These are phyloP conservation scores for Holotrichia oblita DNA, from an alignment of 1,140 invertebrate species.

Conservation along the genomic window DNA sequence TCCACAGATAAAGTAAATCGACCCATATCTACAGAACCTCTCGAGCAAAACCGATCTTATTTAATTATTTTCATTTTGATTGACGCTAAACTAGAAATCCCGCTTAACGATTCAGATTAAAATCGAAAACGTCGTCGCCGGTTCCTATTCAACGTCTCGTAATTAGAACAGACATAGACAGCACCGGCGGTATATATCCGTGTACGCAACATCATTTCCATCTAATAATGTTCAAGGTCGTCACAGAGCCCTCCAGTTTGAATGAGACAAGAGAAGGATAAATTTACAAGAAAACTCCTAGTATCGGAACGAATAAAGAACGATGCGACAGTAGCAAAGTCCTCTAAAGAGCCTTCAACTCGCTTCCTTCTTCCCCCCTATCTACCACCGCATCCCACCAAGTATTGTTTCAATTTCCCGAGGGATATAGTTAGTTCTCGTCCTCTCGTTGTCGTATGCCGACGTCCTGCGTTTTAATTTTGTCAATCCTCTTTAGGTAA, in stretches of 20 bases:
- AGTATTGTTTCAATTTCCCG: slow-evolving; percentile 52
- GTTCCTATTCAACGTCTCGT: background rate
- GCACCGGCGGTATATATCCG: background rate
- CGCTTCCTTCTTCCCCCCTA: background rate
- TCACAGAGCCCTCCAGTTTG: background rate
- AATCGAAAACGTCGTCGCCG: background rate
- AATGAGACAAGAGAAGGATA: background rate
- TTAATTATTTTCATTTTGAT: too few species aligned
- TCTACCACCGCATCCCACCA: slow-evolving; percentile 40
- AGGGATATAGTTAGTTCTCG: slow-evolving; percentile 52
- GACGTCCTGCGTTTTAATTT: slow-evolving; percentile 54
- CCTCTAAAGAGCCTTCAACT: background rate
- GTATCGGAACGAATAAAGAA: slow-evolving; percentile 23
- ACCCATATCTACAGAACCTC: too few species aligned
- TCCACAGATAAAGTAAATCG: too few species aligned
- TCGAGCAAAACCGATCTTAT: too few species aligned
- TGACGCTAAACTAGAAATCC: too few species aligned
- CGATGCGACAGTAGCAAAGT: too few species aligned
- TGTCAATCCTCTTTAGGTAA: slow-evolving; percentile 57
- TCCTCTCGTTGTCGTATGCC: slow-evolving; percentile 28
- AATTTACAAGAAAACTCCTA: background rate
- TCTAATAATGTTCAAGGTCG: slow-evolving; percentile 12
- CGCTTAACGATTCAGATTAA: background rate
- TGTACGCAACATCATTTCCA: background rate
- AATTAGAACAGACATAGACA: too few species aligned